Base-by-base conservation (phyloP, 2,113 vertebrate genomes). In the Hymenochirus boettgeri region DNA sequence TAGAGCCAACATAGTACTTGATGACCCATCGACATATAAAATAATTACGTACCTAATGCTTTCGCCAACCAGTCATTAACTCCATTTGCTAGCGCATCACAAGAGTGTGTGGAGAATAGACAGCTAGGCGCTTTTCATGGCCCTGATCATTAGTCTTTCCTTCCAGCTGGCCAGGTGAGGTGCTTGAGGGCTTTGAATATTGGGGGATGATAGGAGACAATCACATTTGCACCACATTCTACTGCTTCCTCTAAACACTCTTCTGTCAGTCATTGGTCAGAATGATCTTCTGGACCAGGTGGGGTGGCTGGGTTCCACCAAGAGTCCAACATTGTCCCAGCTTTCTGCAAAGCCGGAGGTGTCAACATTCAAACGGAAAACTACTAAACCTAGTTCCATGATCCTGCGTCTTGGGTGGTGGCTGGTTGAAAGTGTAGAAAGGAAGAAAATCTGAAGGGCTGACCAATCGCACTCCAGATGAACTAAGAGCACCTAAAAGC, bases 51-150 rank as follows among this genome's bases (percentile, higher is more conserved):
- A 91, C 92, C 92, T 2, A 93, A 76, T 33, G 83, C 91, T 69
- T 80, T 85, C 4, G 89, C 65, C 24, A 99, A 80, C 96, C 96
- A 99, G 77, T 80, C 84, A 24, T 97, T 99, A 31, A 98, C 83
- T 1, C 96, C 96, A 1, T 85, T 89, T 56, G 83, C 86, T 2
- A 88, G 50, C 0, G 91, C 92, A 46, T 99, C 96, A 37, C 90
- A 93, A 0, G 92, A 89, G 96, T 98, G 72, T 99, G 96, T 0
- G 95, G 96, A 25, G 96, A 98, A 74, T 95, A 99, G 67, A 99
- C 71, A 0, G 83, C 93, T 0, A 97, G 82, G n/a, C 94, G 79
- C 2, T 83, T 81, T 78, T 97, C 93, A 97, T 67, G 0, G 95
- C 95, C 24, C 65, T 83, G 29, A 98, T 76, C 23, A 91, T 83